phyloP scores from a whole-genome alignment of 2,113 vertebrate genomes.

The Erpornis zantholeuca region DNA sequence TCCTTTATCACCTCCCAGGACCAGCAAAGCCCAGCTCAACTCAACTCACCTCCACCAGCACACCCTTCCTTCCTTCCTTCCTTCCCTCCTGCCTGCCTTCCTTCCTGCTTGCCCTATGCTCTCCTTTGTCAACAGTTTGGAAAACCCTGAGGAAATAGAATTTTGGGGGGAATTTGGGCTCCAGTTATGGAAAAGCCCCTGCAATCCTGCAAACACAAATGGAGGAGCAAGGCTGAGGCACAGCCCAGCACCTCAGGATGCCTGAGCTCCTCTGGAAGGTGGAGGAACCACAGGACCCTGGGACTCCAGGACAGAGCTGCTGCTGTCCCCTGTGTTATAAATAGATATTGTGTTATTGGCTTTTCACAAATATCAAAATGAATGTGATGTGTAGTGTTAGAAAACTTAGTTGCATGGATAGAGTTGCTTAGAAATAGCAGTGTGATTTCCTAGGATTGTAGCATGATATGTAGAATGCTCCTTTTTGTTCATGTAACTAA shows the following conservation, averaged over 20 bases:
- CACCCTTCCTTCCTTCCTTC: neutral
- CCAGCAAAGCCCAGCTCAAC: neutral
- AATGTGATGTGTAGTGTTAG: too few relatives aligned
- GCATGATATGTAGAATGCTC: too few relatives aligned
- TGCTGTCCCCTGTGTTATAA: neutral
- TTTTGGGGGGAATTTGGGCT: neutral
- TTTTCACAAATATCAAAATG: too few relatives aligned
- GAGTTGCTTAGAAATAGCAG: too few relatives aligned
- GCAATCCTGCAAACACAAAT: rapidly evolving
- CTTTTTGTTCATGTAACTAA: too few relatives aligned
- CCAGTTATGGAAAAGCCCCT: rapidly evolving
- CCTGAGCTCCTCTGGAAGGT: neutral
- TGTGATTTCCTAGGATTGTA: too few relatives aligned
- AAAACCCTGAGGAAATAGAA: neutral
- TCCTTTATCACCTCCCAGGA: neutral
- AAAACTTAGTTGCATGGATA: too few relatives aligned
- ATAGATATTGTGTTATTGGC: too few relatives aligned
- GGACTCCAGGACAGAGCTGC: rapidly evolving
- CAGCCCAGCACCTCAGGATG: neutral
- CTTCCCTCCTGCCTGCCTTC: neutral
- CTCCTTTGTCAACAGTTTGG: neutral
- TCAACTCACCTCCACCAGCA: neutral
- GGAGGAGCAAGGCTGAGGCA: neutral
- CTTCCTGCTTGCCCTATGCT: rapidly evolving
- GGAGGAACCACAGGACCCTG: neutral